Conservation (phyloP, 23 tunicate species). For the Ciona savignyi region DNA sequence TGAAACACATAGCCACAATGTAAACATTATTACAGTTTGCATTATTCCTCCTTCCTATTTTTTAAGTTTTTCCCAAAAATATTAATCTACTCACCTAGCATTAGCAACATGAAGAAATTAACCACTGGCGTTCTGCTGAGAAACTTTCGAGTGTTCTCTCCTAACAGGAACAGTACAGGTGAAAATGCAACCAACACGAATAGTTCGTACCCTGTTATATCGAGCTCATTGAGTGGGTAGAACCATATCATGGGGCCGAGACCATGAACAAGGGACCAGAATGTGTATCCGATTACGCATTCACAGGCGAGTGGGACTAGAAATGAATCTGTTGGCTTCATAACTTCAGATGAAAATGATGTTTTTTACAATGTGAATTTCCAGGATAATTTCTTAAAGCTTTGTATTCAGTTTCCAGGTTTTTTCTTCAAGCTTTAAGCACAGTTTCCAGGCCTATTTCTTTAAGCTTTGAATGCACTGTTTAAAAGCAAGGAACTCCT, state of each 20-base stretch:
- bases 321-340: background rate
- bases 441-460: conserved; percentile 1
- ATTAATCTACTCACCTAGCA: conserved; percentile 25
- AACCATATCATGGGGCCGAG: conserved; percentile 79
- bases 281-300: conserved; percentile 31
- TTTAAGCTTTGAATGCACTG: conserved; percentile 50
- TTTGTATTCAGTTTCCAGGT: too few species aligned
- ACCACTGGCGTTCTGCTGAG: conserved; percentile 8
- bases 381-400: background rate
- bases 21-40: too few species aligned
- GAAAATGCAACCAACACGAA: conserved; percentile 42
- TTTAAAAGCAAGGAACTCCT: conserved; percentile 62
- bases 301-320: conserved; percentile 8
- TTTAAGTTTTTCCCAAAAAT: background rate
- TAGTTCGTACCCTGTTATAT: conserved; percentile 55
- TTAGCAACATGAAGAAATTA: conserved; percentile 14
- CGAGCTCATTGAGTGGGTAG: conserved; percentile 60
- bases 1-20: too few species aligned
- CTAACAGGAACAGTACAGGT: conserved; percentile 20
- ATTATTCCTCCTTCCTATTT: too few species aligned
- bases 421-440: too few species aligned
- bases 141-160: background rate
- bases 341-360: too few species aligned
- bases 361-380: background rate
- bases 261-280: conserved; percentile 41